Evolutionary conservation across 2,888 invertebrate species (phyloP).

Genomic region (Camponotus fellah): DNA sequence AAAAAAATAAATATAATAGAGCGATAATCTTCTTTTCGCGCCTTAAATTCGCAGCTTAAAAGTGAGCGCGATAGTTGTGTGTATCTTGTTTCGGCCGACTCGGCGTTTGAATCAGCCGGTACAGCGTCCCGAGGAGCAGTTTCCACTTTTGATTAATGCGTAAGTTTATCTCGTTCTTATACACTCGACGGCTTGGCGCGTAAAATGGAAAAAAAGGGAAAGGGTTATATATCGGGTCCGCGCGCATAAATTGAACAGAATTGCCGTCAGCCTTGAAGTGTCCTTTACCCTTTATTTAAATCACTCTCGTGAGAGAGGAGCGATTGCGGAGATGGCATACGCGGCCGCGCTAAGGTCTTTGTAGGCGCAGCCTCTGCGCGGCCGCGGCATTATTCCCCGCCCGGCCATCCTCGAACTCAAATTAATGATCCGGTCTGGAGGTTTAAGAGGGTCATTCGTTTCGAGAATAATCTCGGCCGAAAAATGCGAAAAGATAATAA

Average conservation of each 20-base stretch:
- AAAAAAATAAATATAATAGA: not conserved
- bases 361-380: slow-evolving; percentile 38
- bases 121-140: slow-evolving; percentile 31
- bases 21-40: not conserved
- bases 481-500: slow-evolving; percentile 75
- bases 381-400: slow-evolving; percentile 49
- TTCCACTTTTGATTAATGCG: slow-evolving; percentile 56
- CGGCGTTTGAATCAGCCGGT: slow-evolving; percentile 25
- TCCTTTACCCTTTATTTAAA: slow-evolving; percentile 56
- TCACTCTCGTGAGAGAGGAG: slow-evolving; percentile 53
- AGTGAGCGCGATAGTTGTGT: not conserved
- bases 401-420: slow-evolving; percentile 69
- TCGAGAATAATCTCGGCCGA: slow-evolving; percentile 73
- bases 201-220: slow-evolving; percentile 42
- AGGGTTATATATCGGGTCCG: slow-evolving; percentile 47
- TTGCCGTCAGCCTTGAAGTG: slow-evolving; percentile 55
- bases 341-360: slow-evolving; percentile 46
- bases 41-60: not conserved
- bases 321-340: slow-evolving; percentile 60
- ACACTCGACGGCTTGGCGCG: slow-evolving; percentile 19
- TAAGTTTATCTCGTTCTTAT: slow-evolving; percentile 45
- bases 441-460: slow-evolving; percentile 74
- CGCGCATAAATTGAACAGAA: slow-evolving; percentile 54
- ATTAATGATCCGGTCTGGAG: slow-evolving; percentile 72
- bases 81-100: slow-evolving; percentile 10